A percentile compares a stretch with the other conserved stretches of the same genome.
Conservation (phyloP, 2,113 vertebrate genomes). For the Brienomyrus brachyistius region DNA sequence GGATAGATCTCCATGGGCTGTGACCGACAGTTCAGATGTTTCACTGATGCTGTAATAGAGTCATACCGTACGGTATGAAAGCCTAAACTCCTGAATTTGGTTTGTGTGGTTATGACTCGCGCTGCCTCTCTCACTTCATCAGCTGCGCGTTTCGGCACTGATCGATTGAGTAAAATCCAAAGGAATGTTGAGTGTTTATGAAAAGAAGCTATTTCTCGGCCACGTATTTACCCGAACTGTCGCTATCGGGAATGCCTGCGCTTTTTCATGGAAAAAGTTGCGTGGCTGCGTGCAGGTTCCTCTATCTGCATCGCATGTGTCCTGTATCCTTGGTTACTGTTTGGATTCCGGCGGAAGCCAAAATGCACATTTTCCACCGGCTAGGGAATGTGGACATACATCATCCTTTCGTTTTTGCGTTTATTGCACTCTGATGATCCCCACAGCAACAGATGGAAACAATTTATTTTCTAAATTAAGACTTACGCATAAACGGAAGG, state of each 20-base stretch:
- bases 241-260: background rate
- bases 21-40: background rate
- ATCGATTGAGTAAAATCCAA: background rate
- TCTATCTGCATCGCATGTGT: background rate
- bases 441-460: background rate
- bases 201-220: background rate
- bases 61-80: background rate
- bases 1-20: background rate
- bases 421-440: background rate
- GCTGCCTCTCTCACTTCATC: background rate
- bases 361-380: background rate
- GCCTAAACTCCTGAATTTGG: background rate
- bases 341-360: background rate
- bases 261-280: background rate
- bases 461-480: background rate
- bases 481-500: background rate
- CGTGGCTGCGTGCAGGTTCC: background rate
- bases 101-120: background rate
- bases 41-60: background rate
- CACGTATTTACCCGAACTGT: conserved; percentile 9
- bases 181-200: conserved; percentile 20
- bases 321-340: conserved; percentile 9
- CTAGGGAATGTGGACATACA: background rate
- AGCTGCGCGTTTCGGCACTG: background rate
- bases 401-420: background rate